A percentile compares a stretch with the other conserved stretches of the same genome.
Conservation (phyloP, 2,888 invertebrate genomes). For the Lasioglossum zephyrum region DNA sequence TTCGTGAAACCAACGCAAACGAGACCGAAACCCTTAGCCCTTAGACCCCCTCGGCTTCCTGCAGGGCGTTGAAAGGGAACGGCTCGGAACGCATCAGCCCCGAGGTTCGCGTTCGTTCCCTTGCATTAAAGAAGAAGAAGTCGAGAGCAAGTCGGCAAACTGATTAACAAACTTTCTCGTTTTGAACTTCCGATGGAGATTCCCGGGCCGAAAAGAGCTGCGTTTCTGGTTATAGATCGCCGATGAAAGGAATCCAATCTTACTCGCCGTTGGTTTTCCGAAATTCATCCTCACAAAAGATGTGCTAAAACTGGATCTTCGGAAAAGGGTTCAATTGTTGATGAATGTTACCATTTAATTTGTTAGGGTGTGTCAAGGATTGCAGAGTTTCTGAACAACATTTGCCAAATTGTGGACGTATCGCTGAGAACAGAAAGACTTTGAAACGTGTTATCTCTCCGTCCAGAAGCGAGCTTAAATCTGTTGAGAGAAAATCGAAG, state of each 20-base stretch:
- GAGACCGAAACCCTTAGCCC: background rate
- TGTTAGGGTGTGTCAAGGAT: background rate
- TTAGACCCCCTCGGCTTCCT: background rate
- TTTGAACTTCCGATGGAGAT: conserved; percentile 1
- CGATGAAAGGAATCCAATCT: conserved; percentile 2
- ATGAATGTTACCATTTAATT: background rate
- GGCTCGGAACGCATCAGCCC: background rate
- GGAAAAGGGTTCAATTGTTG: background rate
- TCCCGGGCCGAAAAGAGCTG: background rate
- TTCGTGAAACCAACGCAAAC: background rate
- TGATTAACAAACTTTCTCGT: conserved; percentile 9
- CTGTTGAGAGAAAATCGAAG: background rate
- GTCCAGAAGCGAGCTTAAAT: background rate
- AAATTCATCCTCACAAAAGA: background rate
- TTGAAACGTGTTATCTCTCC: background rate
- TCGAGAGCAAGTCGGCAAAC: background rate
- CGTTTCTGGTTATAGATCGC: background rate
- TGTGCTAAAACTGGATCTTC: background rate
- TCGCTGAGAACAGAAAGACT: background rate
- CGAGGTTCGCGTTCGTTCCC: background rate
- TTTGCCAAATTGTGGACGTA: background rate
- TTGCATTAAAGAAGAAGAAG: conserved; percentile 5
- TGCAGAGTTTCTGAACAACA: background rate
- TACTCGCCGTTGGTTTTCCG: background rate
- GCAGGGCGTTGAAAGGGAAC: background rate